Evolutionary conservation across 2,113 vertebrate species (phyloP), one percentile per base, ranked within the genome.

Genomic region (Clarias batrachus): DNA sequence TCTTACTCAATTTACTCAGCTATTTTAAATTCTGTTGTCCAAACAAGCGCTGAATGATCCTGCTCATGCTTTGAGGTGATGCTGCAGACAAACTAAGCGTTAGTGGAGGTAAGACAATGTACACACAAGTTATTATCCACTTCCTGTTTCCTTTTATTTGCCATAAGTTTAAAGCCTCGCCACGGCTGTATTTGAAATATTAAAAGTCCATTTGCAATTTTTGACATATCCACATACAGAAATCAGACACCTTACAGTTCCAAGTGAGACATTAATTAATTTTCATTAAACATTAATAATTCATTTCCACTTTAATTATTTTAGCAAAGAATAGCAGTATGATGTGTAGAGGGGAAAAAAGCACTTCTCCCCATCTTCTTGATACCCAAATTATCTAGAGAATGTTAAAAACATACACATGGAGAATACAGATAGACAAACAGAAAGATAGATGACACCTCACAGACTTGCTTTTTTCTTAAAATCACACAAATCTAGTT

Each of bases 311-410:
- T 93, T 92, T 89, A 91, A 92, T 83, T 92, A 94, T 95, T 95
- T 95, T 94, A 93, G 91, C 91, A 91, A 89, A 93, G 85, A 90
- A 87, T 19, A 60, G 23, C 48, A 74, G 86, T 86, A 89, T 57
- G 56, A 82, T 93, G 91, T 94, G 94, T 92, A 91, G 94, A 94
- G 90, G 93, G 90, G 90, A 91, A 92, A 93, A 92, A 93, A 89
- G 84, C 82, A 81, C 91, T 84, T 71, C 82, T 73, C 66, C 87
- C 88, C 89, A 91, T 88, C 87, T 93, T 93, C 91, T 82, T 89
- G 92, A 85, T 60, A 81, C 80, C 83, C 62, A 57, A 85, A 73
- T 73, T 80, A 86, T 89, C 86, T 93, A 88, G 84, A 91, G 63
- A 92, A 92, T 94, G 92, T 94, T 93, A 92, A 83, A 91, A 90